These are phyloP conservation scores for Gymnoscopelus microlampas DNA, from an alignment of 2,797 vertebrate genomes.

Conservation along the genomic window DNA sequence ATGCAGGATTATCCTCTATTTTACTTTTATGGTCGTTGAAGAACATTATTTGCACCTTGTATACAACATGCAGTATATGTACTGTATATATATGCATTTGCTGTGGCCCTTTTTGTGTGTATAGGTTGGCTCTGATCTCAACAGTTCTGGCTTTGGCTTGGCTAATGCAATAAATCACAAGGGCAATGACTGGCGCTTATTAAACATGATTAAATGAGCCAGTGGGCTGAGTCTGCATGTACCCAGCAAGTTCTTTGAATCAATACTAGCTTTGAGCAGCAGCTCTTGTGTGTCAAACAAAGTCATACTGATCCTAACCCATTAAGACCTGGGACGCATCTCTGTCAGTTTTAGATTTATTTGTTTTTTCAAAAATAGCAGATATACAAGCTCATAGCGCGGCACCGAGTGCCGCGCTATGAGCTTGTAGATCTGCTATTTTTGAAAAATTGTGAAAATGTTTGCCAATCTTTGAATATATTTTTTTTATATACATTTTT, in stretches of 20 bases:
- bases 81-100: slow-evolving; percentile 60
- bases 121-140: slow-evolving; percentile 71
- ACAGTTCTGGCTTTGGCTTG: slow-evolving; percentile 67
- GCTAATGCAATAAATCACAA: slow-evolving; percentile 78
- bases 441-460: too few relatives aligned
- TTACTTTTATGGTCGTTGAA: slow-evolving; percentile 16
- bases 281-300: slow-evolving; percentile 80
- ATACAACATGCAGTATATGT: background rate
- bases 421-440: too few relatives aligned
- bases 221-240: slow-evolving; percentile 74
- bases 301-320: slow-evolving; percentile 73
- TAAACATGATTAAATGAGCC: slow-evolving; percentile 84
- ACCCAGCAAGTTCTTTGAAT: slow-evolving; percentile 72
- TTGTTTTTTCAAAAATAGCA: too few relatives aligned
- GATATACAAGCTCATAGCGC: too few relatives aligned
- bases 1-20: slow-evolving; percentile 22
- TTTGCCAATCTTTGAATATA: too few relatives aligned
- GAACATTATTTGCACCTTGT: too few relatives aligned
- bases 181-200: slow-evolving; percentile 76
- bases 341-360: too few relatives aligned
- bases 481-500: too few relatives aligned
- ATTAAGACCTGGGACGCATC: too few relatives aligned
- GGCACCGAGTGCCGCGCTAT: too few relatives aligned
- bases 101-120: slow-evolving; percentile 44
- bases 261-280: slow-evolving; percentile 75